Evolutionary conservation across 2,113 vertebrate species (phyloP).

Genomic region (Zapornia atra): DNA sequence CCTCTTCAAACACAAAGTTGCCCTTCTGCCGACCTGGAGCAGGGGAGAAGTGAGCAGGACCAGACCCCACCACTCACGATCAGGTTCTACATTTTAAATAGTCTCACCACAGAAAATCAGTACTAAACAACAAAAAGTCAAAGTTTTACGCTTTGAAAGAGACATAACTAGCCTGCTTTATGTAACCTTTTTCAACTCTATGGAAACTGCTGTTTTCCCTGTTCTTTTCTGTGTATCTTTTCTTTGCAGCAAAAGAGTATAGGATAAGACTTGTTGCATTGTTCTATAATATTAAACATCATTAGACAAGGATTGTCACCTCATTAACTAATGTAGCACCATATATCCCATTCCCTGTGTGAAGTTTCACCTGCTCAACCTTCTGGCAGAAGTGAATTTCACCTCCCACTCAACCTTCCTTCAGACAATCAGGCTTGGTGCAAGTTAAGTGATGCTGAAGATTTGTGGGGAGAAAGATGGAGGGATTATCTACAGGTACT

Average conservation of each 20-base stretch:
- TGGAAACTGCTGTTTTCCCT: background rate
- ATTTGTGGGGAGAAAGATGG: background rate
- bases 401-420: background rate
- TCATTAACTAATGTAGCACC: background rate
- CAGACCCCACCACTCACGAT: fast-evolving
- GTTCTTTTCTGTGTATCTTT: background rate
- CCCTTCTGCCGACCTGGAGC: background rate
- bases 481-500: background rate
- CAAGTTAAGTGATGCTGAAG: background rate
- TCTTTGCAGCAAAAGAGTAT: background rate
- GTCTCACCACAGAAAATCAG: background rate
- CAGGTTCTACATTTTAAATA: background rate
- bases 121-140: background rate
- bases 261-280: background rate
- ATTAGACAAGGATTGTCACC: background rate
- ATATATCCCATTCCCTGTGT: background rate
- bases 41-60: background rate
- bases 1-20: background rate
- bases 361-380: background rate
- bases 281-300: background rate
- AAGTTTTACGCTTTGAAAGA: background rate
- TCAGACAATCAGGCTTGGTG: background rate
- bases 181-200: background rate
- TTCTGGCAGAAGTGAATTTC: background rate
- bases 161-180: background rate